Base-by-base conservation (phyloP, 1,140 invertebrate species). In the Neodiprion virginianus region DNA sequence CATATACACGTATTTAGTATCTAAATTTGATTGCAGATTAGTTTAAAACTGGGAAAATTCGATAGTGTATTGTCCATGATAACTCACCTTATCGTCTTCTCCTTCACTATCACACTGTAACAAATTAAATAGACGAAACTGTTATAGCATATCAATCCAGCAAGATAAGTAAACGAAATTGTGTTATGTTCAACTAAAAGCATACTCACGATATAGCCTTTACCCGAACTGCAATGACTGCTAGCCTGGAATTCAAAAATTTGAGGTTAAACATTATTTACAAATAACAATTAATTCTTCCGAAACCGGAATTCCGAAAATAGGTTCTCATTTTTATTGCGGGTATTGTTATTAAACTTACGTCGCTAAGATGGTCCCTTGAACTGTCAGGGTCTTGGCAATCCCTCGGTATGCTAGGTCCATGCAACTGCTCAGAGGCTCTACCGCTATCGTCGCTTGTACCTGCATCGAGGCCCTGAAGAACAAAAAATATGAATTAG, bases 41-140 rank as follows among this genome's bases (percentile, higher is more conserved):
- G 28, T 40, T 40, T 40, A 40, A 40, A 40, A 40, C 5, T 40
- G 28, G 28, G 28, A 40, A 40, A 40, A 40, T 40, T 40, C 5
- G 28, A 40, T 40, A 40, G 28, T 40, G 28, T 40, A 40, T 40
- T 40, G 5, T 40, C 28, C 28, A 71, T 23, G 10, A 66, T 47
- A 14, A 87, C 92, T 90, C 90, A 94, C 94, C 94, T 95, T 95
- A 91, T 94, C 94, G 87, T 95, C 94, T 89, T 95, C 93, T 89
- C 93, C 93, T 92, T 94, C 93, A 92, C 93, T 95, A 95, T 95
- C 94, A 95, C 94, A 95, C 94, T 95, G 91, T 78, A 94, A 94
- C 82, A 90, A 82, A 40, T 40, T 40, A 83, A 88, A 88, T 88
- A 89, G 89, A 85, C 49, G 61, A 74, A 69, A 71, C 71, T 21